Base-by-base conservation (phyloP, 1,140 invertebrate species). In the Diabrotica virgifera region DNA sequence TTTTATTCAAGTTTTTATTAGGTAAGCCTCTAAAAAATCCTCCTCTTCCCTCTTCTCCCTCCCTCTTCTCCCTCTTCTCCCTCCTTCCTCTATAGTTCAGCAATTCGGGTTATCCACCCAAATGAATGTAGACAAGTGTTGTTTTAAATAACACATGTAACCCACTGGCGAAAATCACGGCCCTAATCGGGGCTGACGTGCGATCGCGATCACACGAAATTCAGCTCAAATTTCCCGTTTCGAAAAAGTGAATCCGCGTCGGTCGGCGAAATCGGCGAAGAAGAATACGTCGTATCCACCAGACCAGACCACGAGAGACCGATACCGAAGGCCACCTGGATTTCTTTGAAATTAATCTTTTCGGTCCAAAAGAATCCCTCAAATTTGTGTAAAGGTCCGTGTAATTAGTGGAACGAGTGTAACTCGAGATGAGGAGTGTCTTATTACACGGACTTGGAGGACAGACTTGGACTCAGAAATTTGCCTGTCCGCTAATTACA, bases 331-430 rank as follows among this genome's bases (percentile, higher is more conserved):
- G 24, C 55, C 55, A 57, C 55, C 55, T 57, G 55, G 55, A 37
- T 57, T 36, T 36, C 36, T 57, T 36, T 36, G 55, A 36, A 57
- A 57, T 57, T 36, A 40, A 57, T 57, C 55, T 57, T 57, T 57
- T 36, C 8, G 36, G 35, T 10, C 37, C 36, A 57, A n/a, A 57
- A 57, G 36, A 57, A 57, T 37, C 24, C 14, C 40, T 59, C 13
- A 59, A 59, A 59, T 14, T 59, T 51, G 58, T 59, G 38, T 59
- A 59, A 59, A 59, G 58, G 38, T 37, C 58, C 58, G 58, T 59
- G 38, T 59, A 59, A 59, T 59, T 59, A 59, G 58, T 59, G 40
- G 58, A 51, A 51, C 58, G 38, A 38, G 38, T 59, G 58, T 59
- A 59, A 59, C 35, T 51, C 46, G 58, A 59, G 37, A 46, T 5